Percentiles rank a stretch among this genome's conserved stretches.
phyloP scores from a whole-genome alignment of 2,113 vertebrate genomes.

The Stercorarius parasiticus region DNA sequence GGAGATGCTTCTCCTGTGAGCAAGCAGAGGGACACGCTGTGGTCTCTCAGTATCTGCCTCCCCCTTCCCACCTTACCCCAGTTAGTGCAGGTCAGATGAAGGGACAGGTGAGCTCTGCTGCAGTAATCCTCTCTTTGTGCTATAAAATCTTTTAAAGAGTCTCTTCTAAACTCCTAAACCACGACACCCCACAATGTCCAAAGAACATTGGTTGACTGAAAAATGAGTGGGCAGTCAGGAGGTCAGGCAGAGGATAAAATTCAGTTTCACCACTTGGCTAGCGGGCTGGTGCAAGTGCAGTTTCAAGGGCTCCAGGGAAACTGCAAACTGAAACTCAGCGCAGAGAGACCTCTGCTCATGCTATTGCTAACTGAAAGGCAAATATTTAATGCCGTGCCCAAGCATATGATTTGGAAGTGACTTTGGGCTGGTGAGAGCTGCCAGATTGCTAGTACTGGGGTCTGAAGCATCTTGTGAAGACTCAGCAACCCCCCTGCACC shows the following conservation, averaged over 20 bases:
- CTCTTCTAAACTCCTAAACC: not conserved
- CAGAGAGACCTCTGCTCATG: not conserved
- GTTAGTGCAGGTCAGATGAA: not conserved
- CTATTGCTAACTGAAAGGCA: not conserved
- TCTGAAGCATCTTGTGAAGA: not conserved
- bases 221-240: not conserved
- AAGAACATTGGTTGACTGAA: not conserved
- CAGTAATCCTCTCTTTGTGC: not conserved
- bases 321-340: not conserved
- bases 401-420: not conserved
- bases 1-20: not conserved
- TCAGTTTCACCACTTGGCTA: fast-evolving
- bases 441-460: not conserved
- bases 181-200: too few species aligned
- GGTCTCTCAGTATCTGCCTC: not conserved
- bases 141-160: not conserved
- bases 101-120: not conserved
- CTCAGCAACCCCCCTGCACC: not conserved
- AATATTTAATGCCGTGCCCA: not conserved
- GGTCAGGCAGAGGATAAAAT: not conserved
- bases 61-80: not conserved
- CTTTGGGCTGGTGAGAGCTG: not conserved
- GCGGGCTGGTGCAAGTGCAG: not conserved
- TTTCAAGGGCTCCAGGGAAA: not conserved
- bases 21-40: not conserved